These are phyloP conservation scores for Megalopta genalis DNA, from an alignment of 1,140 invertebrate species.

Conservation along the genomic window DNA sequence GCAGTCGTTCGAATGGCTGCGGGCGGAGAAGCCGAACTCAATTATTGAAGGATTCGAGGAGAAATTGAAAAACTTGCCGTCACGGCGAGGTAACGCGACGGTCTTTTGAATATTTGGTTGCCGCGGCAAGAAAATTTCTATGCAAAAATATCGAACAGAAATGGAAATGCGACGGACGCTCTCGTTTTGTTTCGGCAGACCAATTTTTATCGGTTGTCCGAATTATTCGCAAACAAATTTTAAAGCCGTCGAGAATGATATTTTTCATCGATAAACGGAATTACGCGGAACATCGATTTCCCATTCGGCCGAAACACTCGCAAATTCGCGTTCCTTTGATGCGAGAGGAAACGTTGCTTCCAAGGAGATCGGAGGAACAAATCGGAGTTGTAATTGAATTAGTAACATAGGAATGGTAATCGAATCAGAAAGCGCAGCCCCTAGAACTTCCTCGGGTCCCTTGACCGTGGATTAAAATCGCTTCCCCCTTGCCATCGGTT, in stretches of 20 bases:
- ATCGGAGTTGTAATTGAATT: conserved; percentile 22
- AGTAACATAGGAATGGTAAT: conserved; percentile 5
- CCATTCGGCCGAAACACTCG: too few relatives aligned
- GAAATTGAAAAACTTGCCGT: not conserved
- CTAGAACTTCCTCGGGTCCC: not conserved
- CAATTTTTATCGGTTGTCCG: too few relatives aligned
- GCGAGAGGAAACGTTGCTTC: not conserved
- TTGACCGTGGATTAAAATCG: not conserved
- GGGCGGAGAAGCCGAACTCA: not conserved
- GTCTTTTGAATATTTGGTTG: too few relatives aligned
- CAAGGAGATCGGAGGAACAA: not conserved
- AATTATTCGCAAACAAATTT: too few relatives aligned
- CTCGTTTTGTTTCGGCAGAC: too few relatives aligned
- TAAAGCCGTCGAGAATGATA: too few relatives aligned
- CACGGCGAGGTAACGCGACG: too few relatives aligned
- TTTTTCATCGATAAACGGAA: too few relatives aligned
- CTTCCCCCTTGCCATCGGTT: not conserved
- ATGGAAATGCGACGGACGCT: too few relatives aligned
- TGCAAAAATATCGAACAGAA: too few relatives aligned
- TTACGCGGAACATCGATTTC: not conserved
- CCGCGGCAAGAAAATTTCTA: too few relatives aligned
- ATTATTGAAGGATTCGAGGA: not conserved
- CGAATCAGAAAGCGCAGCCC: conserved; percentile 1
- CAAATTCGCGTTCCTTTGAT: not conserved
- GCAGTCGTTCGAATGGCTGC: not conserved